Evolutionary conservation across 2,888 invertebrate species (phyloP), one percentile per base, ranked within the genome.

Genomic region (Rhagonycha fulva): DNA sequence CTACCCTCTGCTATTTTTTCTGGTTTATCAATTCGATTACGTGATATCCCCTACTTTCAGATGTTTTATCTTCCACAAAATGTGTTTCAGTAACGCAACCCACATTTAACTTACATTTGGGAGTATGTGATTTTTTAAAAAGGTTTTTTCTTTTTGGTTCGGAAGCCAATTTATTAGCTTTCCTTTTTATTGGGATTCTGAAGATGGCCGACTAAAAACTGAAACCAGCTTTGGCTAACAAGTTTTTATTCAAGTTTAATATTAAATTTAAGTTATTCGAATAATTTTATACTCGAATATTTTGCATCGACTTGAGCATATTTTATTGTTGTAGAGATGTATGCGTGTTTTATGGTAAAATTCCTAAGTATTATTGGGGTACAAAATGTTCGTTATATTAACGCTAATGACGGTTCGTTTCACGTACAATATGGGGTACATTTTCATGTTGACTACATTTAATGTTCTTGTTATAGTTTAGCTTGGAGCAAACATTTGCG

Each of bases 371-470:
- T 66, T 14, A 69, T 69, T 69, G 23, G 14, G 61, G 68, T 62
- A 30, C 67, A 68, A 71, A 70, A 62, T 71, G 71, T 68, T 30
- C 68, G 24, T 75, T 75, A 75, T 71, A 76, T 76, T 76, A 76
- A 66, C 76, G 32, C 32, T 72, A 72, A 72, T 72, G 72, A 71
- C 28, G 61, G 68, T 47, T 19, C 30, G 70, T 71, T 73, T 71
- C 71, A 68, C 32, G 66, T 68, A 71, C 66, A 70, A 73, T 73
- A 74, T 67, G 61, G 68, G 71, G 73, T 70, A 28, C 61, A 63
- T 72, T 76, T 73, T 73, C 63, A 68, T 73, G 67, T 76, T 26
- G 73, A 71, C 70, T 73, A 73, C 67, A 70, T 70, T 73, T 76
- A 74, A 73, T 73, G 70, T 23, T 68, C 30, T 62, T 61, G 70